Base-by-base conservation (phyloP, 2,113 vertebrate species). In the Oryzias curvinotus region DNA sequence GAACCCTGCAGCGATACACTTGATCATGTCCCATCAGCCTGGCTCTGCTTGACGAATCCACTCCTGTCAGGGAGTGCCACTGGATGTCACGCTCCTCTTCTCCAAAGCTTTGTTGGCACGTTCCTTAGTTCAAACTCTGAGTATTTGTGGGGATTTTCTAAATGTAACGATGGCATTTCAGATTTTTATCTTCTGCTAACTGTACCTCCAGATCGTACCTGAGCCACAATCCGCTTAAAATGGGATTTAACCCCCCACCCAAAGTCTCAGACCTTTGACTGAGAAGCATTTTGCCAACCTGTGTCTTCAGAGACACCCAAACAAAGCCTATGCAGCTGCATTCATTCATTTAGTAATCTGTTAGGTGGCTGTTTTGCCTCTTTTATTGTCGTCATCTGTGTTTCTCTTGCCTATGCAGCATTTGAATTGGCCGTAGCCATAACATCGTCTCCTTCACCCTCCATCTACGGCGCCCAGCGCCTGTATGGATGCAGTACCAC, bases 91-190 rank as follows among this genome's bases (percentile, higher is more conserved):
- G 28, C 67, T 49, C 25, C 25, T 71, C 43, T 66, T 67, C 80
- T 68, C 58, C 57, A 69, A 84, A 77, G 66, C 66, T 68, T 47
- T 62, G 75, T 73, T 54, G 72, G 62, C 71, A 81, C 61, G 62
- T 86, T 44, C 10, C 8, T 12, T 12, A 36, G 36, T 36, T 36
- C 36, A 36, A 36, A 12, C 10, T 36, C 36, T 36, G 36, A 3
- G 12, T 52, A 67, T 85, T 83, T 85, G 73, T 80, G 75, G 62
- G 55, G 79, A 85, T 84, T 83, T 68, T 57, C 72, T 82, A 74
- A 75, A 86, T 87, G 85, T 79, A 85, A 79, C 70, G 66, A 19
- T 84, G 75, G 80, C 82, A 78, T 83, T 84, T 86, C 73, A 78
- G 63, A 70, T 68, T 67, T 73, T 77, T 52, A 67, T 83, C 80